Conservation (phyloP, 2,797 vertebrate genomes). For the Taenioides sp. region DNA sequence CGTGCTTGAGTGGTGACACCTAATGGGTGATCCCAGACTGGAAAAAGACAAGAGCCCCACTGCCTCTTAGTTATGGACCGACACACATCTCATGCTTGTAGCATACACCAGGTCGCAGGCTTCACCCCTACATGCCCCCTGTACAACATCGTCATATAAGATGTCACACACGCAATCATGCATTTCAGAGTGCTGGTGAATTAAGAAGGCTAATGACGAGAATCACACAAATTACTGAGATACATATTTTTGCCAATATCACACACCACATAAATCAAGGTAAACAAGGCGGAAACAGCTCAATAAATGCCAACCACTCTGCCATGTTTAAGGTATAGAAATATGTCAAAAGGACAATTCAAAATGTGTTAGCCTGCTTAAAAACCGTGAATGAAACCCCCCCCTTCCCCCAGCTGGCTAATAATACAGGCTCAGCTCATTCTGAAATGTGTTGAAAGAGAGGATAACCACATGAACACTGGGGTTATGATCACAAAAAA, state of each 20-base stretch:
- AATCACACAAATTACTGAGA: not conserved
- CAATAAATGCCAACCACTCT: too few species aligned
- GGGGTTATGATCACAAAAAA: too few species aligned
- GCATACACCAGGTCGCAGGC: conserved; percentile 16
- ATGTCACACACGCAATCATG: conserved; percentile 40
- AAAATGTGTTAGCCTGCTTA: not conserved
- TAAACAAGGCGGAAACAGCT: not conserved
- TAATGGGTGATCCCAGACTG: conserved; percentile 63
- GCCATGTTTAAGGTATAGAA: not conserved
- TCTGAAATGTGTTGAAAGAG: not conserved
- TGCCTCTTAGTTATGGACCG: conserved; percentile 30
- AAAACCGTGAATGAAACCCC: not conserved
- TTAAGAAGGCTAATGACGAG: not conserved
- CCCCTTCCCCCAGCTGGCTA: not conserved
- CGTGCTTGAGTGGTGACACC: conserved; percentile 61
- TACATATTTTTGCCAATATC: not conserved
- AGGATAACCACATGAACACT: not conserved
- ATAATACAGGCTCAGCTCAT: not conserved
- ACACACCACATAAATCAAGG: not conserved
- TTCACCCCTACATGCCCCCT: conserved; percentile 17
- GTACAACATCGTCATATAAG: conserved; percentile 29
- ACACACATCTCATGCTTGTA: conserved; percentile 12
- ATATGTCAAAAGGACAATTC: not conserved
- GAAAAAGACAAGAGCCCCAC: conserved; percentile 28
- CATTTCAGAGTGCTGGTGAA: not conserved